These are phyloP conservation scores for Trachymyrmex septentrionalis DNA, from an alignment of 1,140 invertebrate species.

Conservation along the genomic window DNA sequence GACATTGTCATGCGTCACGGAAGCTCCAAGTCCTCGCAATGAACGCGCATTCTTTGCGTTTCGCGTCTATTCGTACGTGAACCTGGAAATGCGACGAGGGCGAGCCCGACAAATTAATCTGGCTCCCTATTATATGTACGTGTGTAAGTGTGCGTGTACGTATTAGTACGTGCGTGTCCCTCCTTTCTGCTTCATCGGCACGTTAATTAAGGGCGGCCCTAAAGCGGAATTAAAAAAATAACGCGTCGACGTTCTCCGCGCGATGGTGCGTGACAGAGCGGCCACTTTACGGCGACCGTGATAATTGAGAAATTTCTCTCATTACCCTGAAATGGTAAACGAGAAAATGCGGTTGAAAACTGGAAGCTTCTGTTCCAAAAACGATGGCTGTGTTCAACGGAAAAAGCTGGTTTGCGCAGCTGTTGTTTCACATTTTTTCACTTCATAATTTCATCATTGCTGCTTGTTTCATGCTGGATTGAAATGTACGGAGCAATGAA, in stretches of 20 bases:
- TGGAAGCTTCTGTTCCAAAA: conserved; percentile 9
- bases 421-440: too few relatives aligned
- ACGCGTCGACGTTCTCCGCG: conserved; percentile 72
- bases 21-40: conserved; percentile 76
- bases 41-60: conserved; percentile 74
- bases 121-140: conserved; percentile 12
- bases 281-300: conserved; percentile 49
- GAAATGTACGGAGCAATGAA: too few relatives aligned
- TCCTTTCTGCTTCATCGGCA: conserved; percentile 66
- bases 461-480: too few relatives aligned
- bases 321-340: conserved; percentile 37
- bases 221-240: conserved; percentile 76
- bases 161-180: not conserved
- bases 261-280: conserved; percentile 47
- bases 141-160: not conserved
- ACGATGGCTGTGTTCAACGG: not conserved
- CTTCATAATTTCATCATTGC: too few relatives aligned
- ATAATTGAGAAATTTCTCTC: conserved; percentile 67
- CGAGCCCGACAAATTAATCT: conserved; percentile 73
- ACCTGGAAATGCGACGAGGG: conserved; percentile 73
- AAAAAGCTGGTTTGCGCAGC: too few relatives aligned
- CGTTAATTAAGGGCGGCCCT: conserved; percentile 72
- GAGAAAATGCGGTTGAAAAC: conserved; percentile 20
- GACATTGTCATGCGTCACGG: conserved; percentile 65
- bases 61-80: conserved; percentile 72